Percentiles rank a stretch among this genome's conserved stretches.
Conservation (phyloP, 2,113 vertebrate genomes). For the Semnopithecus entellus region DNA sequence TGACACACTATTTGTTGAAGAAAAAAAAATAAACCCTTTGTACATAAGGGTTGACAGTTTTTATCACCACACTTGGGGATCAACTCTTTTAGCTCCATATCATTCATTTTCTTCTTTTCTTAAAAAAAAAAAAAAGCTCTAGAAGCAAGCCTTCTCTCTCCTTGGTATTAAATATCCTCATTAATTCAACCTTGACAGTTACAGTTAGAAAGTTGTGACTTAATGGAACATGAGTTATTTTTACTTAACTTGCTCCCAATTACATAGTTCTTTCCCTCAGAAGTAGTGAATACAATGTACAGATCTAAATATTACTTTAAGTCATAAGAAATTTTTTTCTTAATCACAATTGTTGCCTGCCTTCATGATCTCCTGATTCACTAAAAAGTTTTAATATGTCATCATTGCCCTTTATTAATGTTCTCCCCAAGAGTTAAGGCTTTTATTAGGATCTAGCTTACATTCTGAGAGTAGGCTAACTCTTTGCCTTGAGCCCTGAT, state of each 20-base stretch:
- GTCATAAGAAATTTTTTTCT: slow-evolving; percentile 24
- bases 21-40: not conserved
- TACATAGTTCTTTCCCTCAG: slow-evolving; percentile 19
- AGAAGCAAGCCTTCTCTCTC: slow-evolving; percentile 17
- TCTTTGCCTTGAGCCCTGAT: slow-evolving; percentile 47
- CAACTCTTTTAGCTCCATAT: slow-evolving; percentile 37
- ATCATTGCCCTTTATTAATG: slow-evolving; percentile 55
- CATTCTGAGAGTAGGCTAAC: slow-evolving; percentile 23
- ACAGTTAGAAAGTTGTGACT: slow-evolving; percentile 64
- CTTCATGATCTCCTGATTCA: slow-evolving; percentile 38
- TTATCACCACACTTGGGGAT: slow-evolving; percentile 49
- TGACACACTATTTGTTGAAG: slow-evolving; percentile 33
- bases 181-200: slow-evolving; percentile 73
- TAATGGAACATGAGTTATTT: slow-evolving; percentile 68
- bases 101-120: slow-evolving; percentile 15
- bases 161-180: slow-evolving; percentile 56
- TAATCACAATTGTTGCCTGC: not conserved
- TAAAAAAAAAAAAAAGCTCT: slow-evolving; percentile 5
- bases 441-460: slow-evolving; percentile 52
- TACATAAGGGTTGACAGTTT: slow-evolving; percentile 40
- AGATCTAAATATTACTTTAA: slow-evolving; percentile 59
- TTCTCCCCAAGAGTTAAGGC: slow-evolving; percentile 1
- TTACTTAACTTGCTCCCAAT: slow-evolving; percentile 66
- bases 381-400: slow-evolving; percentile 51
- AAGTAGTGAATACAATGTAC: slow-evolving; percentile 36